These are phyloP conservation scores for Rhyacophila brunnea DNA, from an alignment of 1,140 invertebrate genomes.

Conservation along the genomic window DNA sequence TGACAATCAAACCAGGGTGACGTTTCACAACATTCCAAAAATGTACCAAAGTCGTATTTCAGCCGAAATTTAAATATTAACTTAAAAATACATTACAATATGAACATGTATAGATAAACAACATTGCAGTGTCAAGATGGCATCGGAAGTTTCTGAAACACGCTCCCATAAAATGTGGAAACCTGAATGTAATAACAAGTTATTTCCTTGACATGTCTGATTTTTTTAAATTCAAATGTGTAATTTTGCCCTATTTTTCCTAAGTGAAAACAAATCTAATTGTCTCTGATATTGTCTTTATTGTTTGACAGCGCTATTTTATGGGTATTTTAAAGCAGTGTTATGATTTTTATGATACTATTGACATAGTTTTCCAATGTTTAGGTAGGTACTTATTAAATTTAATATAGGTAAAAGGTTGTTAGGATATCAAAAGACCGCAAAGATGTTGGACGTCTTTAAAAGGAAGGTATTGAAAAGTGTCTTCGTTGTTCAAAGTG, in stretches of 20 bases:
- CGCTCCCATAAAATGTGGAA: conserved; percentile 49
- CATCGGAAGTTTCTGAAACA: conserved; percentile 16
- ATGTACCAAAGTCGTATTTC: too few species aligned
- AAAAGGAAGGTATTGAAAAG: too few species aligned
- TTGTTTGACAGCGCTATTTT: not conserved
- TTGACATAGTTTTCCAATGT: not conserved
- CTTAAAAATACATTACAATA: too few species aligned
- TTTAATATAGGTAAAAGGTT: too few species aligned
- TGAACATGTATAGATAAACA: not conserved
- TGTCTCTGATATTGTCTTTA: not conserved
- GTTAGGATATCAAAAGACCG: too few species aligned
- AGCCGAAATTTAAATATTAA: too few species aligned
- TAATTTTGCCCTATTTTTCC: not conserved
- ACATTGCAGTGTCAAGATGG: conserved; percentile 4
- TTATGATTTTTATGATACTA: not conserved
- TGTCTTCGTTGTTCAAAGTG: too few species aligned
- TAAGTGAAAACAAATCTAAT: conserved; percentile 22
- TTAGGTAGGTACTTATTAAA: too few species aligned
- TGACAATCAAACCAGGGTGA: too few species aligned
- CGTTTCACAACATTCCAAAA: too few species aligned
- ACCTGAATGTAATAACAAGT: conserved; percentile 47
- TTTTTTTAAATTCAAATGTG: too few species aligned
- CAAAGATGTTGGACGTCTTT: too few species aligned
- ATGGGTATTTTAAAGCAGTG: not conserved
- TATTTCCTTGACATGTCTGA: not conserved